Percentiles rank a stretch among this genome's conserved stretches.
These are phyloP conservation scores for Pollenia angustigena DNA, from an alignment of 2,888 invertebrate genomes.

Conservation along the genomic window DNA sequence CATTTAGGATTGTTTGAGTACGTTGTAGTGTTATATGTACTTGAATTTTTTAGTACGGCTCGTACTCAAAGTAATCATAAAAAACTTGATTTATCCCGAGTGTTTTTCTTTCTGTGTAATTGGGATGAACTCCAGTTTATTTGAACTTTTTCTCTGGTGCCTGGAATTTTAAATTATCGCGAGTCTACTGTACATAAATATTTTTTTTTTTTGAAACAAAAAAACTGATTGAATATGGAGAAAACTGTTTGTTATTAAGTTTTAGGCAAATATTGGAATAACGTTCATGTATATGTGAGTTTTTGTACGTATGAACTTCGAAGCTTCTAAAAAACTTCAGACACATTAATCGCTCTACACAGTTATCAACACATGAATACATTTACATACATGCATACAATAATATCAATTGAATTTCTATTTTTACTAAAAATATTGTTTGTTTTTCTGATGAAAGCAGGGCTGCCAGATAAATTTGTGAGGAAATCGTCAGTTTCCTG, in stretches of 20 bases:
- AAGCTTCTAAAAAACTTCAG: constrained; percentile 42
- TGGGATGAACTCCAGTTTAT: background rate
- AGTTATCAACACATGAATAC: background rate
- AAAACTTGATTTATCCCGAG: no score
- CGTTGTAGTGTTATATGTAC: no score
- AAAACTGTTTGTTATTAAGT: constrained; percentile 22
- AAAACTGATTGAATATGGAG: background rate
- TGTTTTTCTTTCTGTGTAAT: no score
- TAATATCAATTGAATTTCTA: constrained; percentile 42
- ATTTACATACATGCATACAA: background rate
- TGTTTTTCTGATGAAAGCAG: constrained; percentile 7
- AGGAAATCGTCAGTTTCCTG: no score
- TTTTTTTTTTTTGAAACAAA: no score
- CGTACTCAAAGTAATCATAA: no score
- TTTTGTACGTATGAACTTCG: constrained; percentile 35
- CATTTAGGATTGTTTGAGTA: no score
- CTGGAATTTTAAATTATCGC: background rate
- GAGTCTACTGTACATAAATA: no score
- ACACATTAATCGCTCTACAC: constrained; percentile 45
- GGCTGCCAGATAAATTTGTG: no score
- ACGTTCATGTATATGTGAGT: constrained; percentile 1
- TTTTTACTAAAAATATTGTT: constrained; percentile 38
- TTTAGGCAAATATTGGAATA: constrained; percentile 44
- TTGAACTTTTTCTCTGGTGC: no score
- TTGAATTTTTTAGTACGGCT: no score